phyloP scores from a whole-genome alignment of 2,113 vertebrate genomes.

The Sula dactylatra region DNA sequence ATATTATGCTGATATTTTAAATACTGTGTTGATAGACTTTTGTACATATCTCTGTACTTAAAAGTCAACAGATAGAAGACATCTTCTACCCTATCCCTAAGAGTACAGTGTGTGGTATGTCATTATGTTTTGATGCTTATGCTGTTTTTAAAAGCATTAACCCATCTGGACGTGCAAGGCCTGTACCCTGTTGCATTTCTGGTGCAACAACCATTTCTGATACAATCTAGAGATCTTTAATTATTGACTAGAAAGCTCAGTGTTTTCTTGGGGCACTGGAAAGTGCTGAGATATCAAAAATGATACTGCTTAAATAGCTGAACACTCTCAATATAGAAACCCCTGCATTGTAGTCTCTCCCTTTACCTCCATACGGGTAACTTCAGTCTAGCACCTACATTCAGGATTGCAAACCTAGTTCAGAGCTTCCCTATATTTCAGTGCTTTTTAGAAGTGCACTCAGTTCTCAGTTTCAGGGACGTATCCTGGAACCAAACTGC shows the following conservation, averaged over 20 bases:
- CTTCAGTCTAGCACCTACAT: not conserved
- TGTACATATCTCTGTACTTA: not conserved
- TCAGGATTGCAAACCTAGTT: not conserved
- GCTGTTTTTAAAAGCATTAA: not conserved
- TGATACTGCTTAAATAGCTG: not conserved
- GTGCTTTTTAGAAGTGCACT: not conserved
- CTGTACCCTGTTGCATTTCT: not conserved
- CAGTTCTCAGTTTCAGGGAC: not conserved
- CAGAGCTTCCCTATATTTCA: not conserved
- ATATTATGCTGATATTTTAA: not conserved
- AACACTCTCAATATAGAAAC: not conserved
- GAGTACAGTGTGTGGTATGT: rapidly evolving
- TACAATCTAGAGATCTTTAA: not conserved
- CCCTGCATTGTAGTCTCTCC: not conserved
- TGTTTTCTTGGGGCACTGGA: not conserved
- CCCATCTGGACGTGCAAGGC: not conserved
- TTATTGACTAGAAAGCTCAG: not conserved
- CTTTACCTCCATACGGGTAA: not conserved
- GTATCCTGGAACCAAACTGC: not conserved
- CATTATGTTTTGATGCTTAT: not conserved
- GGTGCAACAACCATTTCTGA: not conserved
- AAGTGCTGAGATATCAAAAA: not conserved
- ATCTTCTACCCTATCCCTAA: not conserved
- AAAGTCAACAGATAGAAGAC: not conserved
- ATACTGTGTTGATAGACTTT: not conserved